Percentiles rank a stretch among this genome's conserved stretches.
Conservation (phyloP, 1,140 invertebrate genomes). For the Drosophila sturtevanti region DNA sequence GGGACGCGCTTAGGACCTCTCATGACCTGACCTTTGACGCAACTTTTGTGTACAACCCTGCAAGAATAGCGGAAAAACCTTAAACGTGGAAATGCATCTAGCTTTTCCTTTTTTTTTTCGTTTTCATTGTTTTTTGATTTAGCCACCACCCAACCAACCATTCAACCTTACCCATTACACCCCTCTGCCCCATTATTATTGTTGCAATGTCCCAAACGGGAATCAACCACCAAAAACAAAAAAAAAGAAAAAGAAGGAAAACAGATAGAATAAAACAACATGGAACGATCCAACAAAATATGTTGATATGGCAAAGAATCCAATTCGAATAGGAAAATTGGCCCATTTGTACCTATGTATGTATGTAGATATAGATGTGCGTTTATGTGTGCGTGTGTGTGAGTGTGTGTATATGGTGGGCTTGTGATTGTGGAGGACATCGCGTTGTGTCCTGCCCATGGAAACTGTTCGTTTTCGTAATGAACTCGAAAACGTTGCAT, state of each 20-base stretch:
- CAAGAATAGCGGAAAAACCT: slow-evolving; percentile 2
- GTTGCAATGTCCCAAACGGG: slow-evolving; percentile 59
- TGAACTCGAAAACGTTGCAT: slow-evolving; percentile 66
- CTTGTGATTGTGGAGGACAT: slow-evolving; percentile 1
- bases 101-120: slow-evolving; percentile 3
- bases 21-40: slow-evolving; percentile 3
- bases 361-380: background rate
- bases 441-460: background rate
- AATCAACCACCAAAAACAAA: slow-evolving; percentile 57
- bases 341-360: slow-evolving; percentile 45
- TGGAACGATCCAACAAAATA: slow-evolving; percentile 30
- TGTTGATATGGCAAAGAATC: slow-evolving; percentile 53
- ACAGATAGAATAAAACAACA: slow-evolving; percentile 9
- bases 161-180: slow-evolving; percentile 17
- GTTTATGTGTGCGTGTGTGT: slow-evolving; percentile 16
- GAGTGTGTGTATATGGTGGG: background rate
- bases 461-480: slow-evolving; percentile 34
- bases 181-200: slow-evolving; percentile 7
- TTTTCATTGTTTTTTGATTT: no score
- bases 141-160: slow-evolving; percentile 34
- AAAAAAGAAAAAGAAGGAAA: slow-evolving; percentile 32
- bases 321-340: slow-evolving; percentile 65
- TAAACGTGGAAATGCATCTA: slow-evolving; percentile 1
- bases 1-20: background rate
- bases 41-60: slow-evolving; percentile 1